phyloP scores from a whole-genome alignment of 2,797 vertebrate species.

The Schizopygopsis malacanthus region DNA sequence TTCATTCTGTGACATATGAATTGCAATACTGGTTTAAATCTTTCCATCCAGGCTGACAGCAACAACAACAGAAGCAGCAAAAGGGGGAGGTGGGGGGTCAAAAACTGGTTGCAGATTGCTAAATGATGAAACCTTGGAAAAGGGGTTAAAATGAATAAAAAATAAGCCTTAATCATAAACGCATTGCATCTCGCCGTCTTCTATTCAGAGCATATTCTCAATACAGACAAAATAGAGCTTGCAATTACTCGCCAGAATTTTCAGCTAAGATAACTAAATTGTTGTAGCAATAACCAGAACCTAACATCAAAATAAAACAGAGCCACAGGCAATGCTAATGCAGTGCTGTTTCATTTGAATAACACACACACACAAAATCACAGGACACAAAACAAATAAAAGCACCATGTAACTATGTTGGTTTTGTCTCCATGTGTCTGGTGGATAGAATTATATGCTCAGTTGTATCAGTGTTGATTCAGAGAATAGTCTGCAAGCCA shows the following conservation, averaged over 20 bases:
- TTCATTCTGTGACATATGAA: neutral
- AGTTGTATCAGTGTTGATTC: conserved; percentile 22
- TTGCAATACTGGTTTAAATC: neutral
- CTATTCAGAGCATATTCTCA: neutral
- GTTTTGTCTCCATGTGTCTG: conserved; percentile 33
- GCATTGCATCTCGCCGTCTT: neutral
- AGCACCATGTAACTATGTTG: conserved; percentile 39
- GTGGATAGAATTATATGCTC: conserved; percentile 21
- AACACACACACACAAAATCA: conserved; percentile 29
- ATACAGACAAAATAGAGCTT: conserved; percentile 21
- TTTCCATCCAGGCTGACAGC: neutral
- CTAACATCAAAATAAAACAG: conserved; percentile 39
- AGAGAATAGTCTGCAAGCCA: neutral
- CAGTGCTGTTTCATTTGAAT: conserved; percentile 41
- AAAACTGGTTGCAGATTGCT: neutral
- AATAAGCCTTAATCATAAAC: conserved; percentile 10
- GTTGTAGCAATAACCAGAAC: conserved; percentile 29
- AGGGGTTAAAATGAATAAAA: neutral
- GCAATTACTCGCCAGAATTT: conserved; percentile 24
- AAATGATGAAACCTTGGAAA: conserved; percentile 8
- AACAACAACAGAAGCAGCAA: neutral
- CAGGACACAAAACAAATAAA: conserved; percentile 35
- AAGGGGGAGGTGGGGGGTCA: neutral
- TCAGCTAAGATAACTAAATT: conserved; percentile 39
- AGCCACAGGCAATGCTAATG: conserved; percentile 38